Evolutionary conservation across 64 coral and sea anemone genomes (phyloP).

Genomic region (Dendronephthya gigantea): DNA sequence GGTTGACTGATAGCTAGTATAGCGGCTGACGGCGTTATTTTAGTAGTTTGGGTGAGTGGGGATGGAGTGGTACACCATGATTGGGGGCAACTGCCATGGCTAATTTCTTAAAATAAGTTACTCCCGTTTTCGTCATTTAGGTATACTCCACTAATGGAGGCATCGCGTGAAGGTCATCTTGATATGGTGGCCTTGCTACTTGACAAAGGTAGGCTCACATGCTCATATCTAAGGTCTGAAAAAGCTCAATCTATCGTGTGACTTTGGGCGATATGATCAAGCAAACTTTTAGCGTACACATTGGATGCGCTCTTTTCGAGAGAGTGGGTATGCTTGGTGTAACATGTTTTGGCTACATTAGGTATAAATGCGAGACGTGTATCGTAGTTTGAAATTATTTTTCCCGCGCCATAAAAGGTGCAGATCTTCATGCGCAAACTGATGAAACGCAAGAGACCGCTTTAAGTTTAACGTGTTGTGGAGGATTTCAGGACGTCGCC

Average conservation of each 20-base stretch:
- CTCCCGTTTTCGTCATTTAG: slow-evolving; percentile 12
- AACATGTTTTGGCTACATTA: too few species aligned
- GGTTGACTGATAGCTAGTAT: too few species aligned
- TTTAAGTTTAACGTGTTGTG: slow-evolving; percentile 83
- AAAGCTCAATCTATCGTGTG: too few species aligned
- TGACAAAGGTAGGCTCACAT: slow-evolving; percentile 48
- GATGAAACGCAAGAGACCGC: slow-evolving; percentile 97
- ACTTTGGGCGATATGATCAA: too few species aligned
- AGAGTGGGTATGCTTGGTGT: too few species aligned
- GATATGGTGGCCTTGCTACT: slow-evolving; percentile 91
- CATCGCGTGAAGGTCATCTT: slow-evolving; percentile 83
- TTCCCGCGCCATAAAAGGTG: slow-evolving; percentile 22
- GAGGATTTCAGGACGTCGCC: slow-evolving; percentile 97
- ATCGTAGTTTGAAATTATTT: not conserved
- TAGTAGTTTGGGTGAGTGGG: too few species aligned
- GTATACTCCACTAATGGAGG: slow-evolving; percentile 96
- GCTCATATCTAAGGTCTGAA: not conserved
- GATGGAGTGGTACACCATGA: too few species aligned
- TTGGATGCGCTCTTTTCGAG: too few species aligned
- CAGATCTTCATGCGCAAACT: slow-evolving; percentile 96
- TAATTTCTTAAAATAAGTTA: not conserved
- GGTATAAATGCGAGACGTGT: too few species aligned
- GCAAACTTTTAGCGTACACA: too few species aligned
- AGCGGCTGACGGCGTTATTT: too few species aligned
- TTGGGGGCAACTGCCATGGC: too few species aligned